Base-by-base conservation (phyloP, 2,888 invertebrate species). In the Nymphalis urticae region DNA sequence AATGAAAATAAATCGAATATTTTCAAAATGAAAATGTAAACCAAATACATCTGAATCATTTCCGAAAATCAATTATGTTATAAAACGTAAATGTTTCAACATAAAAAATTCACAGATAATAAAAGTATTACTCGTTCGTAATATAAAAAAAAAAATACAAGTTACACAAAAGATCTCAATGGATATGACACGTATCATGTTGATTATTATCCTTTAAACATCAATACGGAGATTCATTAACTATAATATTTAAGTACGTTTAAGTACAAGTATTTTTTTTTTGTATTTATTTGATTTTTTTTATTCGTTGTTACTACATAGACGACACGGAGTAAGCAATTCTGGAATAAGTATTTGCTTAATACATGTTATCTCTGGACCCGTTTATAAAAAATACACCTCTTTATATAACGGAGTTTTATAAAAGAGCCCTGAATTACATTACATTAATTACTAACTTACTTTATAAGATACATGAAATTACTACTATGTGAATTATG, bases 401-500 rank as follows among this genome's bases (percentile, higher is more conserved):
- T 63, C 27, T 65, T 32, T 60, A 68, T 60, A 58, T 70, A 60
- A 50, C 63, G 65, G 59, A 71, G 66, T 76, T 80, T 82, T 81
- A 82, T 81, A 82, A 81, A 78, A 61, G 80, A 78, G 81, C 75
- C 78, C 73, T 53, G 77, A 77, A 88, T 90, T 91, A 91, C 92
- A 92, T 92, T 92, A 92, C 92, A 91, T 90, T 89, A 81, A 85
- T 90, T 89, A 90, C 87, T 91, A 87, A 86, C 88, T 91, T 91
- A 91, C 83, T 77, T 75, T 79, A 82, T 84, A 86, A 83, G 82
- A 85, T 88, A 87, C 79, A 82, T 80, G 80, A 82, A 83, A 82
- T 76, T 80, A 82, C 85, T 88, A 85, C 80, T 85, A 84, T 86
- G 86, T 90, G 89, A 85, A 85, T 83, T 89, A 81, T 85, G 75